phyloP scores from a whole-genome alignment of 1,140 invertebrate species.

The Achatina immaculata region DNA sequence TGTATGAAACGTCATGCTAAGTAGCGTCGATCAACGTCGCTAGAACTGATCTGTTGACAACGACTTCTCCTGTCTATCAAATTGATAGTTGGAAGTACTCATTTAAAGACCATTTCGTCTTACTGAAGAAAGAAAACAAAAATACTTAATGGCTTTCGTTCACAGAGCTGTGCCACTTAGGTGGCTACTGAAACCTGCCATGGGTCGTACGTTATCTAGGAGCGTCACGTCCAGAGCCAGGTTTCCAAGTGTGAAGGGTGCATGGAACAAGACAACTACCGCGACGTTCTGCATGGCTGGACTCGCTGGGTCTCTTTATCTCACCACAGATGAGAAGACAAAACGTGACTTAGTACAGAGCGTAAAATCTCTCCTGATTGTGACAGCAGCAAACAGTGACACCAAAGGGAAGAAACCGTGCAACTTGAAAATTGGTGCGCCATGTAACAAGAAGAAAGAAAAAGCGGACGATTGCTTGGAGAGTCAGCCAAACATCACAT shows the following conservation, averaged over 20 bases:
- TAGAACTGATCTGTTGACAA: not conserved
- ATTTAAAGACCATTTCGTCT: no score
- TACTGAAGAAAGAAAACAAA: no score
- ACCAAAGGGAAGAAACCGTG: not conserved
- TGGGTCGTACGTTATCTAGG: not conserved
- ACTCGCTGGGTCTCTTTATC: not conserved
- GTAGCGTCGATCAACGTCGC: not conserved
- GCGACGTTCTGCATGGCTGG: not conserved
- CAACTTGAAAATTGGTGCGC: not conserved
- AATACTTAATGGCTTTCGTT: not conserved
- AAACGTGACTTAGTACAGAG: not conserved
- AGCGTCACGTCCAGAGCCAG: not conserved
- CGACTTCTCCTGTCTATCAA: not conserved
- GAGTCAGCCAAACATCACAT: constrained; percentile 20
- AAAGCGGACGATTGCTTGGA: not conserved
- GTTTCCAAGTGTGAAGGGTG: not conserved
- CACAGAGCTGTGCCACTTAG: not conserved
- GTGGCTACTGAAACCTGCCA: not conserved
- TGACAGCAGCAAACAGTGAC: not conserved
- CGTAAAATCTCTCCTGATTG: not conserved
- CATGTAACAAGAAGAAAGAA: constrained; percentile 11
- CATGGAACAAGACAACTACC: not conserved
- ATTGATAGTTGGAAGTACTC: not conserved
- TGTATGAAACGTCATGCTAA: not conserved
- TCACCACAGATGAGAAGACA: not conserved